phyloP scores from a whole-genome alignment of 2,113 vertebrate species.

The Misgurnus anguillicaudatus region DNA sequence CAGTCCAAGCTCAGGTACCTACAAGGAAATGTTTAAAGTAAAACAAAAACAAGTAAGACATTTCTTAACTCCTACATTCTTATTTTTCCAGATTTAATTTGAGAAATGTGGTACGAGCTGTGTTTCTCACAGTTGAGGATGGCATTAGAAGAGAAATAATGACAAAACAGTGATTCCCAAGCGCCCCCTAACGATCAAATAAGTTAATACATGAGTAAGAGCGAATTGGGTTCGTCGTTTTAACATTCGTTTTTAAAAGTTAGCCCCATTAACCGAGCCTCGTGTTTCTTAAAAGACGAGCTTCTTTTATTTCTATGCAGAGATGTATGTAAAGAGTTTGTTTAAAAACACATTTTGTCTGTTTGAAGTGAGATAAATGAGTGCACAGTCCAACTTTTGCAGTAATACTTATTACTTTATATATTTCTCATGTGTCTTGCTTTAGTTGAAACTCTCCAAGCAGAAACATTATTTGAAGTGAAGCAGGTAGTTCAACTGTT shows the following conservation, averaged over 20 bases:
- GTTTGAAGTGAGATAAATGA: not conserved
- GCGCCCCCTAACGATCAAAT: constrained; percentile 68
- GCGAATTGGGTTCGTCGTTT: not conserved
- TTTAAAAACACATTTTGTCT: not conserved
- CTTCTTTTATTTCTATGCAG: not conserved
- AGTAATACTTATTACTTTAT: not conserved
- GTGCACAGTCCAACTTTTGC: no score
- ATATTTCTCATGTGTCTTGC: not conserved
- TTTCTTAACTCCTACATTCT: not conserved
- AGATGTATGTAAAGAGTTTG: not conserved
- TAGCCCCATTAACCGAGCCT: not conserved
- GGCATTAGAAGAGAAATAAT: not conserved
- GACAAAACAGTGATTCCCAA: constrained; percentile 61
- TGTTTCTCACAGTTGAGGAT: not conserved
- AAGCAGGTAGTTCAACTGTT: not conserved
- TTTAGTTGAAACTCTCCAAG: not conserved
- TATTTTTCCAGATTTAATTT: not conserved
- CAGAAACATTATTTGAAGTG: not conserved
- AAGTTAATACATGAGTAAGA: not conserved
- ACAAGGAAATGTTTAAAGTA: not conserved
- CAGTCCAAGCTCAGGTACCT: not conserved
- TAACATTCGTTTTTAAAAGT: not conserved
- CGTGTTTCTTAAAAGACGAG: not conserved
- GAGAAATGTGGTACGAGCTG: not conserved
- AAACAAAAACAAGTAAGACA: not conserved